These are phyloP conservation scores for Cephus pulcher DNA, from an alignment of 2,888 invertebrate species.

Conservation along the genomic window DNA sequence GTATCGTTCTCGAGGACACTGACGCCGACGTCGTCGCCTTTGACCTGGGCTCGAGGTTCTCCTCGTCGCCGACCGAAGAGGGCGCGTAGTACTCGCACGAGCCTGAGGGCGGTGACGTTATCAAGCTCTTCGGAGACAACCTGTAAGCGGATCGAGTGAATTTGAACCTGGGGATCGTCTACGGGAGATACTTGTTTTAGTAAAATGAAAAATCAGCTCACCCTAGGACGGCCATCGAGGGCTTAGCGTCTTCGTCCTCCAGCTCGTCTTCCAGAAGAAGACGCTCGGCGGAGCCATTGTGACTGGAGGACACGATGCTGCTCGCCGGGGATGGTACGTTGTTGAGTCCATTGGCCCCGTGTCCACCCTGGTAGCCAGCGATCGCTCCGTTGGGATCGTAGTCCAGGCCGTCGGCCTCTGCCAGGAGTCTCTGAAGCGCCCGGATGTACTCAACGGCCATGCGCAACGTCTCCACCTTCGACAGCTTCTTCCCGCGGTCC, in stretches of 20 bases:
- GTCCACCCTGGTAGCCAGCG: slow-evolving; percentile 39
- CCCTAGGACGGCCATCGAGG: slow-evolving; percentile 11
- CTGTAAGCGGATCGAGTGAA: slow-evolving; percentile 34
- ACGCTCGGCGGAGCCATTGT: slow-evolving; percentile 64
- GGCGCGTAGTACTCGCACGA: slow-evolving; percentile 52
- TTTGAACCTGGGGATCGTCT: not conserved
- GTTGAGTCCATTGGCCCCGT: slow-evolving; percentile 65
- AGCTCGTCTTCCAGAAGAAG: slow-evolving; percentile 68
- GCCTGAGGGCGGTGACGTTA: slow-evolving; percentile 27
- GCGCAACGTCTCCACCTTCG: slow-evolving; percentile 88
- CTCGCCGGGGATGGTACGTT: slow-evolving; percentile 67
- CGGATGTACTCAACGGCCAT: slow-evolving; percentile 93
- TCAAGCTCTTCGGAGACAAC: slow-evolving; percentile 52
- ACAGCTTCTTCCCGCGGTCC: slow-evolving; percentile 79
- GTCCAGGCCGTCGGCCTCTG: slow-evolving; percentile 73
- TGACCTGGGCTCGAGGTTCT: slow-evolving; percentile 57
- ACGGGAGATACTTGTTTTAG: not conserved
- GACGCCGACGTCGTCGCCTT: slow-evolving; percentile 1
- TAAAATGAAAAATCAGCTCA: not conserved
- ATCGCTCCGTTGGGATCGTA: slow-evolving; percentile 62
- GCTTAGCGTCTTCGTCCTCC: slow-evolving; percentile 61
- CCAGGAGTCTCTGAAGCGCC: slow-evolving; percentile 81
- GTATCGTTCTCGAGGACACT: slow-evolving; percentile 1
- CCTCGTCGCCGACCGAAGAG: slow-evolving; percentile 58
- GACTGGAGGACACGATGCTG: slow-evolving; percentile 62